phyloP scores from a whole-genome alignment of 2,888 invertebrate species.

The Hoplodrina blanda region DNA sequence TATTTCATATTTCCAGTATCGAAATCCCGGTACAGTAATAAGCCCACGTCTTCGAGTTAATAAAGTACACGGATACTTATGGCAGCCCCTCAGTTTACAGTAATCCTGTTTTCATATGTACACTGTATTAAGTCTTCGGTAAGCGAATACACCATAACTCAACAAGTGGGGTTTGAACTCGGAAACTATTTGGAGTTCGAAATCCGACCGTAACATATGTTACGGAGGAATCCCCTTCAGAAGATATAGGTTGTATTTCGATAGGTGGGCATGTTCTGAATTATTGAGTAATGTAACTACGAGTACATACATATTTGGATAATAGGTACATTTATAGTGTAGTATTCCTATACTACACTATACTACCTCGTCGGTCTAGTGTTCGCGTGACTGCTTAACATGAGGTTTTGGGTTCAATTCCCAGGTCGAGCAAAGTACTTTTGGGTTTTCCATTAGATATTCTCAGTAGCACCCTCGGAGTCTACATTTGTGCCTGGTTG shows the following conservation, averaged over 20 bases:
- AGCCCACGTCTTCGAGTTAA: too few relatives aligned
- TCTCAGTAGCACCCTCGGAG: too few relatives aligned
- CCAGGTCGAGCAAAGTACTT: too few relatives aligned
- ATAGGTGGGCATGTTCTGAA: slow-evolving; percentile 19
- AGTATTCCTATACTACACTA: too few relatives aligned
- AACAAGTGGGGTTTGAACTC: slow-evolving; percentile 46
- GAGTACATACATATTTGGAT: not conserved
- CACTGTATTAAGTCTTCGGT: slow-evolving; percentile 23
- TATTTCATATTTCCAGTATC: too few relatives aligned
- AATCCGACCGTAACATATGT: slow-evolving; percentile 41
- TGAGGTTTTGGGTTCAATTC: too few relatives aligned
- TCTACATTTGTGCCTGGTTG: too few relatives aligned
- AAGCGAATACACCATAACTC: slow-evolving; percentile 41
- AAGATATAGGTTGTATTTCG: slow-evolving; percentile 13
- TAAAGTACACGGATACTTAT: not conserved
- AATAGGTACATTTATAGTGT: too few relatives aligned
- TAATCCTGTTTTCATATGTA: slow-evolving; percentile 21
- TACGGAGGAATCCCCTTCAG: slow-evolving; percentile 19
- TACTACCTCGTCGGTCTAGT: too few relatives aligned
- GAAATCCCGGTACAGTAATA: too few relatives aligned
- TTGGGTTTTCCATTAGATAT: too few relatives aligned
- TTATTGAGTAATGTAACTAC: slow-evolving; percentile 23
- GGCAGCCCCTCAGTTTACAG: slow-evolving; percentile 5
- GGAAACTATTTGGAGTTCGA: slow-evolving; percentile 29
- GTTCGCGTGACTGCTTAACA: too few relatives aligned